Percentiles rank a stretch among this genome's conserved stretches.
Evolutionary conservation across 2,797 vertebrate genomes (phyloP).

Genomic region (Podarcis siculus): DNA sequence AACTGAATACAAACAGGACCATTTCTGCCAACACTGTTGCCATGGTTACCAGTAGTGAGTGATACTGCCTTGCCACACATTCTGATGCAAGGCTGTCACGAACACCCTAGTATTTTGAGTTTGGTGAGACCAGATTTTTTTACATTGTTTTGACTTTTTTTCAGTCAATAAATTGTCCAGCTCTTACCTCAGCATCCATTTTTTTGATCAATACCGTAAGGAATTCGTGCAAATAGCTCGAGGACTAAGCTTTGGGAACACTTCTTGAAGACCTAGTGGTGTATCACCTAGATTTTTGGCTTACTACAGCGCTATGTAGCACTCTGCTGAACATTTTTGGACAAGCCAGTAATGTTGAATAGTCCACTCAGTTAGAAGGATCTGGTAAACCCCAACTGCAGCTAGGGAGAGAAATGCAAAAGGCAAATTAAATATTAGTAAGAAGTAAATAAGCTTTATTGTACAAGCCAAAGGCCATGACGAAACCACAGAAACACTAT

Average conservation of each 20-base stretch:
- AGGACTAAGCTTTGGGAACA: background rate
- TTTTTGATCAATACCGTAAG: background rate
- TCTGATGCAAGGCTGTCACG: slow-evolving; percentile 19
- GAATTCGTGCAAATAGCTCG: background rate
- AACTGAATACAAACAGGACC: background rate
- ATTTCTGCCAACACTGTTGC: slow-evolving; percentile 15
- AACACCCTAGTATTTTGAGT: slow-evolving; percentile 1
- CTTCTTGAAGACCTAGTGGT: background rate
- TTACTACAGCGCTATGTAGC: background rate
- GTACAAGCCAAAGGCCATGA: too few species aligned
- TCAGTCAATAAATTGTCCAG: background rate
- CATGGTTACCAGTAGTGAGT: slow-evolving; percentile 22
- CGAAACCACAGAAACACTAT: too few species aligned
- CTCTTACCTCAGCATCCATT: background rate
- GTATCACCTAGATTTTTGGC: background rate
- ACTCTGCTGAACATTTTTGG: background rate
- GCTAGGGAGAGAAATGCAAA: background rate
- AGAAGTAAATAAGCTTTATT: background rate
- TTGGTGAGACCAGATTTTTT: background rate
- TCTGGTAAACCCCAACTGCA: background rate
- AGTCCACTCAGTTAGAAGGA: background rate
- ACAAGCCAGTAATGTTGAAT: background rate
- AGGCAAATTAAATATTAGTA: background rate
- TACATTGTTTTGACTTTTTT: background rate
- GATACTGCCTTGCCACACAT: slow-evolving; percentile 18